These are phyloP conservation scores for Limosa lapponica DNA, from an alignment of 2,797 vertebrate genomes.

Conservation along the genomic window DNA sequence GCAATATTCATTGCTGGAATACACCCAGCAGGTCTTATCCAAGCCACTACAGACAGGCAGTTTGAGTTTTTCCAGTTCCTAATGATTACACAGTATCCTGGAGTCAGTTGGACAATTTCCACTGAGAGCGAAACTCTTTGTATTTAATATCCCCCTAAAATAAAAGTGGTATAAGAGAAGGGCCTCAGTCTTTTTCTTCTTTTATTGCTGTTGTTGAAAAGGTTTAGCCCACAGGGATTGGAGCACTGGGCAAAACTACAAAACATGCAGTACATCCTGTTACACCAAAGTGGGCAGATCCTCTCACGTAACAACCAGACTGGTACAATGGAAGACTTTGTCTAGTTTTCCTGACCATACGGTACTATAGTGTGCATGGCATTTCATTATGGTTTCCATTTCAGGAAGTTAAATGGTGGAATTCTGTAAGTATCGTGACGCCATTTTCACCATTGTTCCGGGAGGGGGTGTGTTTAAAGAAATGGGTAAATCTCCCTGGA, in stretches of 20 bases:
- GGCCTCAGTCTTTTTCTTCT: constrained; percentile 60
- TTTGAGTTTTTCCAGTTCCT: constrained; percentile 74
- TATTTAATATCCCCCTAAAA: constrained; percentile 65
- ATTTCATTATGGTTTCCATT: constrained; percentile 73
- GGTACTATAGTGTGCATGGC: constrained; percentile 34
- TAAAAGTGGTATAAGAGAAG: constrained; percentile 62
- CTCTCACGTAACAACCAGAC: constrained; percentile 32
- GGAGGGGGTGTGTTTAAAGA: neutral
- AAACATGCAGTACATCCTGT: constrained; percentile 65
- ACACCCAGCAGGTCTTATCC: constrained; percentile 62
- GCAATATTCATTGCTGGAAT: constrained; percentile 69
- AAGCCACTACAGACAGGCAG: constrained; percentile 62
- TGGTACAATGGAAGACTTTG: constrained; percentile 65
- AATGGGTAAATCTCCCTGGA: neutral
- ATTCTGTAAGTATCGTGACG: constrained; percentile 62
- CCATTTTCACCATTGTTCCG: constrained; percentile 62
- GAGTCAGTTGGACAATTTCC: constrained; percentile 64
- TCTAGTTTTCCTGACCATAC: constrained; percentile 46
- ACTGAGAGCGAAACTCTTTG: constrained; percentile 48
- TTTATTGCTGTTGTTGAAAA: constrained; percentile 68
- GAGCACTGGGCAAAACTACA: constrained; percentile 51
- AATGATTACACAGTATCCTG: constrained; percentile 71
- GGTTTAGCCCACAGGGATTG: constrained; percentile 51
- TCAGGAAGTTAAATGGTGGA: constrained; percentile 65
- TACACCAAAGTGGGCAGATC: constrained; percentile 48